phyloP scores from a whole-genome alignment of 2,797 vertebrate genomes.

The Chrosomus eos region DNA sequence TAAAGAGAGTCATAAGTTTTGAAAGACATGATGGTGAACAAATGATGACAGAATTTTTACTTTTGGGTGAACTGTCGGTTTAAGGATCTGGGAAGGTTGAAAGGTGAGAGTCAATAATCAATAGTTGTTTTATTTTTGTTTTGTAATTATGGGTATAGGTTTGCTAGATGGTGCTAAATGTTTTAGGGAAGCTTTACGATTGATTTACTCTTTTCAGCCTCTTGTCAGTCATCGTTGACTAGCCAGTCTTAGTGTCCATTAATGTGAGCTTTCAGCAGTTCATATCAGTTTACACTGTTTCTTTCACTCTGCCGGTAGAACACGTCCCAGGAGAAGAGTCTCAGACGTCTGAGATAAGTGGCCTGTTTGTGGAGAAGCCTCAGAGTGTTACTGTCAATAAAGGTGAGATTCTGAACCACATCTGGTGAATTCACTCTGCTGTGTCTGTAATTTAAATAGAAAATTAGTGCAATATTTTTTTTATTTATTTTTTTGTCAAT shows the following conservation, averaged over 20 bases:
- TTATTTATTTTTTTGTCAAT: too few species aligned
- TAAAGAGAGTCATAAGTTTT: neutral
- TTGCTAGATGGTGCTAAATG: constrained; percentile 7
- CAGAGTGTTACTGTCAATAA: constrained; percentile 71
- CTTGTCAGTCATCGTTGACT: constrained; percentile 3
- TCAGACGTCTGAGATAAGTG: constrained; percentile 65
- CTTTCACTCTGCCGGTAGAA: constrained; percentile 61
- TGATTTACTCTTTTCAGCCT: constrained; percentile 22
- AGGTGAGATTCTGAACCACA: constrained; percentile 66
- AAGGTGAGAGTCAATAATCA: constrained; percentile 1
- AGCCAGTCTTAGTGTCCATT: neutral
- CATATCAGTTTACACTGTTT: constrained; percentile 34
- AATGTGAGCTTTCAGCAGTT: constrained; percentile 1
- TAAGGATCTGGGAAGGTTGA: constrained; percentile 18
- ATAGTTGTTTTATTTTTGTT: neutral
- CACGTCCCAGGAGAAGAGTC: constrained; percentile 66
- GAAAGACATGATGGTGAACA: neutral
- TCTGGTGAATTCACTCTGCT: neutral
- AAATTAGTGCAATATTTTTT: too few species aligned
- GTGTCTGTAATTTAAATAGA: neutral
- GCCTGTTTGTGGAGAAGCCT: constrained; percentile 76
- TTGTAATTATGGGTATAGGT: neutral
- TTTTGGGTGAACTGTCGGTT: neutral
- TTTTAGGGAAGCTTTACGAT: constrained; percentile 12
- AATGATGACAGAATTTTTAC: neutral